A percentile compares a stretch with the other conserved stretches of the same genome.
These are phyloP conservation scores for Cassiopea xamachana DNA, from an alignment of 30 jellyfish, hydroid and myxozoan genomes.

Conservation along the genomic window DNA sequence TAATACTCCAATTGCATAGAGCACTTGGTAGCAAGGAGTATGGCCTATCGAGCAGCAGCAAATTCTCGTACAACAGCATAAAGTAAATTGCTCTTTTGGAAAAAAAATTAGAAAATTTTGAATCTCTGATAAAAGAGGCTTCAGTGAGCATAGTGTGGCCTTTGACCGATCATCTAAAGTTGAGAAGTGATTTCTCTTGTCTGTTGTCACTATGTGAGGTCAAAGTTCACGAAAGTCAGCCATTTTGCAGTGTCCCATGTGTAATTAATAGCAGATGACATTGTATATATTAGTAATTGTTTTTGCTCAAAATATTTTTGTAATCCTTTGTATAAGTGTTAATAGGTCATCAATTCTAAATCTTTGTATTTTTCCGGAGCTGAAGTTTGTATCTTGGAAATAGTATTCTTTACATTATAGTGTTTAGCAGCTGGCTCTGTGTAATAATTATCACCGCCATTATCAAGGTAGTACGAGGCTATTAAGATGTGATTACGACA, in stretches of 20 bases:
- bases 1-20: no score
- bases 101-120: neutral
- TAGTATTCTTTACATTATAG: neutral
- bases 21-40: no score
- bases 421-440: neutral
- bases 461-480: neutral
- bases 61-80: neutral
- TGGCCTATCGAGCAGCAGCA: neutral
- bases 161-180: neutral
- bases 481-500: neutral
- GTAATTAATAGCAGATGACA: neutral
- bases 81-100: neutral
- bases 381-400: neutral
- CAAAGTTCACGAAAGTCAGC: no score
- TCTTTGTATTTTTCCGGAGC: neutral
- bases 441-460: no score
- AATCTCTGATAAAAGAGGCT: neutral
- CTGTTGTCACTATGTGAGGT: no score
- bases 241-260: neutral
- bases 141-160: neutral
- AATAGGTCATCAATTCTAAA: neutral
- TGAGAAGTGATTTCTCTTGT: no score
- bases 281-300: neutral
- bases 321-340: neutral
- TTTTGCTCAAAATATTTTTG: neutral